These are phyloP conservation scores for Melospiza melodia DNA, from an alignment of 2,113 vertebrate species.

Conservation along the genomic window DNA sequence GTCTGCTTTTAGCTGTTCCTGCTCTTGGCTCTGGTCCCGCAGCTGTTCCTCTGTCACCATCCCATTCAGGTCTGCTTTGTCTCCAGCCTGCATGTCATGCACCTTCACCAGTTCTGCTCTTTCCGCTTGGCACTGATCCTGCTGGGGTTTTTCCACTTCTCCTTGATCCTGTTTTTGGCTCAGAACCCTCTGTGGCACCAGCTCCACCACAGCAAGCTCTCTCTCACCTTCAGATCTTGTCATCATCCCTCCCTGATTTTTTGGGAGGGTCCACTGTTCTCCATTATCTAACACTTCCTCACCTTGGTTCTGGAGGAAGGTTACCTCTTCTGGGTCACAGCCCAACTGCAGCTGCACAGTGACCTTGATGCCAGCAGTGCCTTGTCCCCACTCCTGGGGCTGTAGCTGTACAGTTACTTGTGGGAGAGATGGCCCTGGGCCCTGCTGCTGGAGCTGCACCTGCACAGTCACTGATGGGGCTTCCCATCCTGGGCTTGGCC, in stretches of 20 bases:
- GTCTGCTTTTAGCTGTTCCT: not conserved
- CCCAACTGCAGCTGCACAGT: not conserved
- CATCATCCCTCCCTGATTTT: not conserved
- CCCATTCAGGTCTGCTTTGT: not conserved
- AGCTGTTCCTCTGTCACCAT: not conserved
- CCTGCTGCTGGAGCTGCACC: not conserved
- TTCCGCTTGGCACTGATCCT: not conserved
- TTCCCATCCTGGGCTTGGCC: not conserved
- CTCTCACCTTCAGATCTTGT: not conserved
- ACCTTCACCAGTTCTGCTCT: not conserved
- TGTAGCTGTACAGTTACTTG: not conserved
- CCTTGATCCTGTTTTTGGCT: not conserved
- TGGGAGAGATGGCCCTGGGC: not conserved
- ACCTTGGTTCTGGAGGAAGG: not conserved
- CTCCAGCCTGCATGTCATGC: not conserved
- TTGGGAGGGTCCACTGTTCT: not conserved
- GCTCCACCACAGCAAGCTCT: not conserved
- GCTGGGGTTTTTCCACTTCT: not conserved
- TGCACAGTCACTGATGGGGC: not conserved
- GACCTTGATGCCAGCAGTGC: not conserved
- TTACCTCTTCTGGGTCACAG: not conserved
- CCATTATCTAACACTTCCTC: not conserved
- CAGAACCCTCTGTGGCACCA: not conserved
- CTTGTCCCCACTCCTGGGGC: not conserved
- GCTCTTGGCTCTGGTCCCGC: not conserved